Evolutionary conservation across 2,113 vertebrate species (phyloP), one percentile per base, ranked within the genome.

Genomic region (Urocolius indicus): DNA sequence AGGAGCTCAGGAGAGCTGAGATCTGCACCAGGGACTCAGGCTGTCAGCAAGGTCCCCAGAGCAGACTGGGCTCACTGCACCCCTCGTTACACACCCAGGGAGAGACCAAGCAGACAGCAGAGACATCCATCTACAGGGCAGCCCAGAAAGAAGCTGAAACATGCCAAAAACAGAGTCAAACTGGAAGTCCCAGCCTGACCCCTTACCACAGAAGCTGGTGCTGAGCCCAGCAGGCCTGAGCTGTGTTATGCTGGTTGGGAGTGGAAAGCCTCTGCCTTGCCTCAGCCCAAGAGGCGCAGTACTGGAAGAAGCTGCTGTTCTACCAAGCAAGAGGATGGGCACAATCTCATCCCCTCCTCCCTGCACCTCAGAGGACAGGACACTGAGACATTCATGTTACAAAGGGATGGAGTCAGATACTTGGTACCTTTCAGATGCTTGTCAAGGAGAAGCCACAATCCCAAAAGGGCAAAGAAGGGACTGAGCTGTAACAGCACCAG

Each of bases 241-340:
- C 15, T 5, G 34, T 0, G 2, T 5, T 3, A 1, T 1, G 5
- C 6, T 20, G 2, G 62, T 0, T 6, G 1, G 1, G 24, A 29
- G 4, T 8, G 21, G 5, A 10, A 84, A 73, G 30, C 6, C 23
- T 18, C 43, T 43, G 52, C 73, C 36, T 13, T 15, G 20, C 12
- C 55, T 23, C 7, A 27, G 24, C 71, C 65, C 68, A 8, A 12
- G 54, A 23, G 34, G 81, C 63, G n/a, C 65, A 9, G 46, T 15
- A 16, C 45, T 17, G 1, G 0, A 11, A 11, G 46, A 12, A 23
- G 3, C 32, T 22, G 22, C 57, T 30, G 80, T 14, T 2, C 5
- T 1, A 5, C 30, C 69, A 59, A n/a, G 34, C 9, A 5, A 18
- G 5, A 2, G 2, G 5, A 13, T 0, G 3, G 1, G 21, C 18